Conservation (phyloP, 2,113 vertebrate species). For the Probosciger aterrimus region DNA sequence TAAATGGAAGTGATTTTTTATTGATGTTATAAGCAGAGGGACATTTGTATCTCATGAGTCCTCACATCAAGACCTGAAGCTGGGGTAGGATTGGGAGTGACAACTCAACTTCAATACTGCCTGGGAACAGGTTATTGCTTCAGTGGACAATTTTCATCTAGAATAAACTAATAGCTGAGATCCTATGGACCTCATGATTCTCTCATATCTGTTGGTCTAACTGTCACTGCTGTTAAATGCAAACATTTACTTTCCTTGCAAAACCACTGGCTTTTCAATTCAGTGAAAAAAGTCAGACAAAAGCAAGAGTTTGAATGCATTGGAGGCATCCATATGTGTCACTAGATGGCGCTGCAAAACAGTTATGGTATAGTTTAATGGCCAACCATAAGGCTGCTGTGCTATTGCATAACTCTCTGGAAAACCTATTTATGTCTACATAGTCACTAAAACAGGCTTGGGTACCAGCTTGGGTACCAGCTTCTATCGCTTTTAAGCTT, state of each 20-base stretch:
- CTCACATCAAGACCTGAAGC: neutral
- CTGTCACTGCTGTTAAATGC: neutral
- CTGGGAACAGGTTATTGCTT: neutral
- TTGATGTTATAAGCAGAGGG: neutral
- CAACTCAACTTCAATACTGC: neutral
- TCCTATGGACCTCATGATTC: neutral
- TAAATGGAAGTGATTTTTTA: neutral
- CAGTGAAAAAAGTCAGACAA: neutral
- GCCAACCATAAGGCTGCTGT: neutral
- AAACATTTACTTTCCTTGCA: neutral
- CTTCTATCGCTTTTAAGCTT: neutral
- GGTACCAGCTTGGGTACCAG: neutral
- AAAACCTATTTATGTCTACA: neutral
- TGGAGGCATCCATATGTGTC: neutral
- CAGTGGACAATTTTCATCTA: neutral
- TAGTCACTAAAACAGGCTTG: neutral
- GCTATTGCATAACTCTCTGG: fast-evolving
- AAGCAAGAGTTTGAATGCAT: neutral
- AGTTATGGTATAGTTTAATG: neutral
- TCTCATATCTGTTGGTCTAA: neutral
- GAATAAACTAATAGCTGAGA: neutral
- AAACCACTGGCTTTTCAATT: neutral
- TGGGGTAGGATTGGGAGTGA: neutral
- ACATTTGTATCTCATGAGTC: neutral
- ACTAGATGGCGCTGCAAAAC: constrained; percentile 55